Conservation (phyloP, 2,888 invertebrate species). For the Orthosia gothica region DNA sequence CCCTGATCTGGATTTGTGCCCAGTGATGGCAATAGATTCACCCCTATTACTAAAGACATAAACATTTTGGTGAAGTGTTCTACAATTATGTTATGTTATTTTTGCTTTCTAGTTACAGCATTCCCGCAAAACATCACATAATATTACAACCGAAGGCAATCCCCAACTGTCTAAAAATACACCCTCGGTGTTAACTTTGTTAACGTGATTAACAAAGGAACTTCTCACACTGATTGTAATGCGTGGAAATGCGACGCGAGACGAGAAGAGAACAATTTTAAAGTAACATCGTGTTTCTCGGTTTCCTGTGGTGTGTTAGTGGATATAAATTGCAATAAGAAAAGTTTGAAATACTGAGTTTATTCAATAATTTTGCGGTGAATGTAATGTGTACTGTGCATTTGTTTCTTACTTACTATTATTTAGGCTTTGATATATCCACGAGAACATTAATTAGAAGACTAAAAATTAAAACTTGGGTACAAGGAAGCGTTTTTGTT, state of each 20-base stretch:
- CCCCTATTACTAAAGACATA: too few relatives aligned
- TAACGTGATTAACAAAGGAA: conserved; percentile 30
- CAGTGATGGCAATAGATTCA: too few relatives aligned
- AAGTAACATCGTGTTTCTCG: conserved; percentile 1
- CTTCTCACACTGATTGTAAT: conserved; percentile 52
- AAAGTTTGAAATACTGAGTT: neutral
- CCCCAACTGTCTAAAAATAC: conserved; percentile 42
- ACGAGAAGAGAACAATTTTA: neutral
- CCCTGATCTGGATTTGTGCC: too few relatives aligned
- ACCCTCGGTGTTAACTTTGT: conserved; percentile 28
- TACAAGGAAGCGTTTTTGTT: too few relatives aligned
- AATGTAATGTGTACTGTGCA: neutral
- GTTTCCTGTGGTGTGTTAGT: conserved; percentile 1
- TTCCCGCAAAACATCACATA: conserved; percentile 9
- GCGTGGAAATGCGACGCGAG: neutral
- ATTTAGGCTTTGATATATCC: neutral
- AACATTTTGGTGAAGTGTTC: too few relatives aligned
- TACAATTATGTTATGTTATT: neutral
- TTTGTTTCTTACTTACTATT: neutral
- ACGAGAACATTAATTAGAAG: too few relatives aligned
- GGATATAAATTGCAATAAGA: neutral
- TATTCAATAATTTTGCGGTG: neutral
- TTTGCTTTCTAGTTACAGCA: neutral
- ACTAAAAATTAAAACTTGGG: too few relatives aligned
- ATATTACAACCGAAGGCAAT: conserved; percentile 29